These are phyloP conservation scores for Euwallacea similis DNA, from an alignment of 1,140 invertebrate species.

Conservation along the genomic window DNA sequence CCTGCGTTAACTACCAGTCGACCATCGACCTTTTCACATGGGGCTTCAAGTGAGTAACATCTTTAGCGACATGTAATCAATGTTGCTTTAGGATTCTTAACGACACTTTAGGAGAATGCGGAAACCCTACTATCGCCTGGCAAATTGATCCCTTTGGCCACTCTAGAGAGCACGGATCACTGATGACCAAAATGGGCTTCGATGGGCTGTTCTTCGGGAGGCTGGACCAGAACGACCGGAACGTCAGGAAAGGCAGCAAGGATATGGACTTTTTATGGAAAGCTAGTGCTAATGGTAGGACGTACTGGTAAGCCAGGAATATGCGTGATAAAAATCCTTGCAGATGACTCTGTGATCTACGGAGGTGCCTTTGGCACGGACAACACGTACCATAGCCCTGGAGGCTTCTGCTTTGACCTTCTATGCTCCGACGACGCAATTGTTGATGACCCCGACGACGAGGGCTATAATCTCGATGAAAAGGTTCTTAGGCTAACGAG, in stretches of 20 bases:
- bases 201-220: slow-evolving; percentile 76
- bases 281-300: slow-evolving; percentile 54
- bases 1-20: slow-evolving; percentile 74
- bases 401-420: slow-evolving; percentile 88
- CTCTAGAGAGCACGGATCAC: slow-evolving; percentile 66
- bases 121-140: slow-evolving; percentile 68
- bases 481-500: slow-evolving; percentile 56
- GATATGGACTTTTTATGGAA: slow-evolving; percentile 79
- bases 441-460: slow-evolving; percentile 68
- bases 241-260: slow-evolving; percentile 61
- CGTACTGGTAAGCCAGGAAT: slow-evolving; percentile 37
- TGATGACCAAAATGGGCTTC: slow-evolving; percentile 70
- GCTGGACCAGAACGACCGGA: slow-evolving; percentile 75
- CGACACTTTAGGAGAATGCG: slow-evolving; percentile 67
- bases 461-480: slow-evolving; percentile 69
- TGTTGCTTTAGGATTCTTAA: slow-evolving; percentile 17
- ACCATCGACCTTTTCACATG: slow-evolving; percentile 82
- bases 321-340: neutral
- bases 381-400: slow-evolving; percentile 78
- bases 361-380: slow-evolving; percentile 49
- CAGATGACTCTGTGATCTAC: slow-evolving; percentile 1
- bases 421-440: slow-evolving; percentile 80
- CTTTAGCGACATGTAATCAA: neutral
- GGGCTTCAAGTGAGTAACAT: slow-evolving; percentile 57
- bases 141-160: slow-evolving; percentile 79